These are phyloP conservation scores for Eumacrocentrus americanus DNA, from an alignment of 2,888 invertebrate genomes.

Conservation along the genomic window DNA sequence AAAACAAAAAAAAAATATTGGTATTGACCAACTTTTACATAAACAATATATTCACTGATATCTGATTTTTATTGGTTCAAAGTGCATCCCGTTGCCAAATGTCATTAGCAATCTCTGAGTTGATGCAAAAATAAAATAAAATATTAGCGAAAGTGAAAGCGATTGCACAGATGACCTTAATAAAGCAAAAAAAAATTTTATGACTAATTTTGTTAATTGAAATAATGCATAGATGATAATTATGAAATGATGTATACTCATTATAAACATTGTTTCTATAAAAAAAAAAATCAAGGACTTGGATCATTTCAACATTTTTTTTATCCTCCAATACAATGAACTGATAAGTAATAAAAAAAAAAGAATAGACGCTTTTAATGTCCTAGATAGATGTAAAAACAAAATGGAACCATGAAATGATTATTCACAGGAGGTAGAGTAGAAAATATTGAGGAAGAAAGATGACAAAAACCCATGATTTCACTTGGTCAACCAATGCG, in stretches of 20 bases:
- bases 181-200: too few species aligned
- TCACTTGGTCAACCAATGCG: slow-evolving; percentile 42
- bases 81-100: neutral
- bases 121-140: slow-evolving; percentile 7
- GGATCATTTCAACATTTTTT: neutral
- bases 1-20: neutral
- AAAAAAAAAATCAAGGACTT: neutral
- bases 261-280: neutral
- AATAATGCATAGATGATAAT: too few species aligned
- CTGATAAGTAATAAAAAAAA: neutral
- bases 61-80: neutral
- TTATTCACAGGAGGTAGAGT: too few species aligned
- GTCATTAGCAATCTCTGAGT: neutral
- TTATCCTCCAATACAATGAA: neutral
- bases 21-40: neutral
- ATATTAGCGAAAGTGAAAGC: slow-evolving; percentile 32
- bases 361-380: neutral
- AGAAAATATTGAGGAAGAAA: too few species aligned
- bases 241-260: neutral
- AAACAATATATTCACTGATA: neutral
- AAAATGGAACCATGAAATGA: too few species aligned
- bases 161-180: neutral
- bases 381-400: too few species aligned
- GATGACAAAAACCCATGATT: too few species aligned
- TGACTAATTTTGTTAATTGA: too few species aligned